Evolutionary conservation across 2,888 invertebrate species (phyloP), one percentile per base, ranked within the genome.

Genomic region (Podabrus alpinus): DNA sequence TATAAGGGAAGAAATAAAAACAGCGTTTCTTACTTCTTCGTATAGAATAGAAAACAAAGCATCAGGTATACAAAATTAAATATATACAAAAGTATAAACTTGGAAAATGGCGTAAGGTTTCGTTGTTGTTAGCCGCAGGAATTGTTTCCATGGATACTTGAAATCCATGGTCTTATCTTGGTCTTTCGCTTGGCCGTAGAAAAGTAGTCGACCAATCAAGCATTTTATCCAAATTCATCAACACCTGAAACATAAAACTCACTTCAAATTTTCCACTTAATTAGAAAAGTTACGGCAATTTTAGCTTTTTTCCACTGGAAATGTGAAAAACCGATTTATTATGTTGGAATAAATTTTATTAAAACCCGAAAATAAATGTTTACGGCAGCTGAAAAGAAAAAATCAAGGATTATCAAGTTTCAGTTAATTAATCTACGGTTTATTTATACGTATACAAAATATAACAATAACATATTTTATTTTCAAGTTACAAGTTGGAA

Each of bases 51-150:
- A 67, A 76, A 78, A 77, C 75, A 73, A 76, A 75, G 73, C 77
- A 73, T n/a, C 16, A 21, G n/a, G 74, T 61, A 70, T 69, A 68
- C 68, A 77, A 75, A 79, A 76, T 77, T 77, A 78, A 79, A 79
- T 78, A 77, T 77, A 76, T 69, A 76, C 75, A 75, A 60, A 61
- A 71, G 73, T 76, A 74, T 75, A 79, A 81, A 78, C 78, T 78
- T 80, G 79, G 80, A 78, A 78, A 79, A 78, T 76, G 78, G 79
- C 80, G 81, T 80, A 81, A 80, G 82, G 81, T 80, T 81, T 80
- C 80, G 81, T 81, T 82, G 80, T 80, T 81, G 81, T 80, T 80
- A 75, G 79, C 80, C 79, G 78, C 75, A 77, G 80, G 79, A 79
- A 80, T 80, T 72, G 79, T 80, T 75, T 60, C 79, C 76, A 79